A percentile compares a stretch with the other conserved stretches of the same genome.
Evolutionary conservation across 1,140 invertebrate species (phyloP).

Genomic region (Bombyx mandarina): DNA sequence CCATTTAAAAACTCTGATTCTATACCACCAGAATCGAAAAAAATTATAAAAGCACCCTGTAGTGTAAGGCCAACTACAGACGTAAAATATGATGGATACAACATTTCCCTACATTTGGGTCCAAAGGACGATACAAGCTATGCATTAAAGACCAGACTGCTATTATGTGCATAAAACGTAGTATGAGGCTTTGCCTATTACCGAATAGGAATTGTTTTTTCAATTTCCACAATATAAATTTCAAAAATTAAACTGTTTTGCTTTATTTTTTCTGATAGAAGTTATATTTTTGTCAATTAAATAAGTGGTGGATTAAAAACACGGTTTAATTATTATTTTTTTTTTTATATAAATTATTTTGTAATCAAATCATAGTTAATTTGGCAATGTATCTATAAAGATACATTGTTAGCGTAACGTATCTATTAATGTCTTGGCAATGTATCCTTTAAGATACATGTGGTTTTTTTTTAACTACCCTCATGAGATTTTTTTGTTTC

Average conservation of each 20-base stretch:
- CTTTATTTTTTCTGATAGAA: constrained; percentile 9
- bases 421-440: constrained; percentile 15
- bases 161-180: constrained; percentile 13
- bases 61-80: constrained; percentile 8
- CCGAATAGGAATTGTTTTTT: constrained; percentile 20
- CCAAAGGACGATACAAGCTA: constrained; percentile 21
- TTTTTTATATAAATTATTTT: constrained; percentile 12
- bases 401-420: constrained; percentile 16
- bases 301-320: constrained; percentile 8
- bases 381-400: constrained; percentile 1
- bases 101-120: constrained; percentile 18
- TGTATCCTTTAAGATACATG: constrained; percentile 17
- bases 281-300: constrained; percentile 3
- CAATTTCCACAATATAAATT: constrained; percentile 17
- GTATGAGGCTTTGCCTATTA: constrained; percentile 17
- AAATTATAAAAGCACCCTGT: constrained; percentile 5
- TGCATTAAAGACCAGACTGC: constrained; percentile 19
- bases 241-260: constrained; percentile 11
- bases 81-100: constrained; percentile 18
- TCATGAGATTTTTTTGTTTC: too few species aligned
- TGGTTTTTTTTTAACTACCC: constrained; percentile 7
- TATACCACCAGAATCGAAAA: constrained; percentile 14
- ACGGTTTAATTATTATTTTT: constrained; percentile 6
- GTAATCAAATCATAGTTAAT: constrained; percentile 13
- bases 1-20: constrained; percentile 12